These are phyloP conservation scores for Lobophora halterata DNA, from an alignment of 2,888 invertebrate genomes.

Conservation along the genomic window DNA sequence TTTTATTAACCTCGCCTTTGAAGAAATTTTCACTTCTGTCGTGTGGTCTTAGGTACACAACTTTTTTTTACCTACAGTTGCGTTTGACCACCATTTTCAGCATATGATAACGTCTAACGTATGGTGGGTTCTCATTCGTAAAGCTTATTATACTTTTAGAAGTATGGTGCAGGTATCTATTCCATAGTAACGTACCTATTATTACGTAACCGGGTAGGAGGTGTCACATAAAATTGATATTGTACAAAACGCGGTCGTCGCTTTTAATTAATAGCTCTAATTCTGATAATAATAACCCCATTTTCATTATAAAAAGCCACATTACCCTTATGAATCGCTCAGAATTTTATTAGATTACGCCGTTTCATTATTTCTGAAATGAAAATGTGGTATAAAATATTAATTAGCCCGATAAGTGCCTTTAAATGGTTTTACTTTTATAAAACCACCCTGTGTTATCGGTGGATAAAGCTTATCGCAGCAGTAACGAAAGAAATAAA, in stretches of 20 bases:
- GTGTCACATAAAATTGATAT: neutral
- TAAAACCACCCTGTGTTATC: slow-evolving; percentile 1
- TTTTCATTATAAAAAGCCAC: slow-evolving; percentile 40
- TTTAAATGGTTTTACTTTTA: slow-evolving; percentile 1
- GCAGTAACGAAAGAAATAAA: slow-evolving; percentile 1
- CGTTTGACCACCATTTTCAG: too few species aligned
- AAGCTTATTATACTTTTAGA: too few species aligned
- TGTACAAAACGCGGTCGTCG: neutral
- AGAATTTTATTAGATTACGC: slow-evolving; percentile 39
- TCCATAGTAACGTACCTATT: too few species aligned
- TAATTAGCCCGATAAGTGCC: slow-evolving; percentile 64
- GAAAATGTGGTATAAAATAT: slow-evolving; percentile 49
- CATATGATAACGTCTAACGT: too few species aligned
- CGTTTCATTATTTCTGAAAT: slow-evolving; percentile 42
- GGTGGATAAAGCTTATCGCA: slow-evolving; percentile 4
- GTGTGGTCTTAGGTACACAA: too few species aligned
- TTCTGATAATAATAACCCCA: slow-evolving; percentile 40
- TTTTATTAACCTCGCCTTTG: too few species aligned
- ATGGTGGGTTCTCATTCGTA: too few species aligned
- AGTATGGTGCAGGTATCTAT: too few species aligned
- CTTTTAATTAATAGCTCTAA: slow-evolving; percentile 38
- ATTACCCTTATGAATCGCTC: slow-evolving; percentile 47
- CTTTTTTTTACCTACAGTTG: too few species aligned
- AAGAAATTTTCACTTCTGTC: too few species aligned
- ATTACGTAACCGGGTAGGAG: too few species aligned